Conservation (phyloP, 2,888 invertebrate genomes). For the Cerceris rybyensis region DNA sequence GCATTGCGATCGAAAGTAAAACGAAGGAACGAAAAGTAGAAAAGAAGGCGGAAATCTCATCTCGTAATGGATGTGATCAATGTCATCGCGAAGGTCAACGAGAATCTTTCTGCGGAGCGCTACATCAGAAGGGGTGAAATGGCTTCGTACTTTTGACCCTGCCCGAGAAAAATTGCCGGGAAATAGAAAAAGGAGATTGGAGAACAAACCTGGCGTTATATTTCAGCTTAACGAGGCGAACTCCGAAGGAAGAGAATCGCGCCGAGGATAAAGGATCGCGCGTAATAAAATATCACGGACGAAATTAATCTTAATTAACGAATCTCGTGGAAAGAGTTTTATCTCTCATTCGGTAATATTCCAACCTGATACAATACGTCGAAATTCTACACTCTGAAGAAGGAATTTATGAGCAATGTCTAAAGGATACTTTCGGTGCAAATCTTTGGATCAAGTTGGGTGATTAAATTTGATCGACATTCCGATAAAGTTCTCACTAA, state of each 20-base stretch:
- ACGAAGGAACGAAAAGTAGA: background rate
- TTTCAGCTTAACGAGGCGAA: conserved; percentile 41
- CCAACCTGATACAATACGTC: background rate
- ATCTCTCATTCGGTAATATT: no score
- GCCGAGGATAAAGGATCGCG: conserved; percentile 19
- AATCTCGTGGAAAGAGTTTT: background rate
- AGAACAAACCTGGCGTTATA: conserved; percentile 20
- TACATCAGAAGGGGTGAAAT: background rate
- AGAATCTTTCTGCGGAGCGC: conserved; percentile 8
- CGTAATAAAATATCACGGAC: conserved; percentile 28
- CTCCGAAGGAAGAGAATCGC: conserved; percentile 33
- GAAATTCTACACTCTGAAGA: no score
- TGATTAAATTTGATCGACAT: no score
- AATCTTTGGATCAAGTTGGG: no score
- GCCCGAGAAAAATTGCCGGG: background rate
- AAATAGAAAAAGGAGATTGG: conserved; percentile 22
- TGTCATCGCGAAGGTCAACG: conserved; percentile 17
- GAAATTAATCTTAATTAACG: conserved; percentile 2
- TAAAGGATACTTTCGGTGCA: no score
- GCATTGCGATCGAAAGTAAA: background rate
- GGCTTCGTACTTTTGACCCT: conserved; percentile 10
- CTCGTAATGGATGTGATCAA: conserved; percentile 1
- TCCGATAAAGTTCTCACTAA: no score
- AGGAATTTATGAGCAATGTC: no score
- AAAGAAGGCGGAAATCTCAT: background rate